Evolutionary conservation across 2,888 invertebrate species (phyloP).

Genomic region (Sisyra nigra): DNA sequence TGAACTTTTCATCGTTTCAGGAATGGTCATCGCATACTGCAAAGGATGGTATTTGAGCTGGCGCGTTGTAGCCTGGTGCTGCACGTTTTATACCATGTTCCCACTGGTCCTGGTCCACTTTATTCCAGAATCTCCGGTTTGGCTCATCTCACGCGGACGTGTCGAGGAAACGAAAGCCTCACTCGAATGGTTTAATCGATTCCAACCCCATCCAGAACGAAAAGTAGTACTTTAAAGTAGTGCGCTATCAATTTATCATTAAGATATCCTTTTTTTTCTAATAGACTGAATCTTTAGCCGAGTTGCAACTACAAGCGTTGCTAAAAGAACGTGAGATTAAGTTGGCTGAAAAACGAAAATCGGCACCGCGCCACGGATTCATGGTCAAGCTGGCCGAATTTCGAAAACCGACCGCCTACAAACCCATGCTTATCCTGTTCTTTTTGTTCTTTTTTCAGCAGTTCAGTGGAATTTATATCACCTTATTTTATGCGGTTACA

Average conservation of each 20-base stretch:
- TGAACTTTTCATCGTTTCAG: too few relatives aligned
- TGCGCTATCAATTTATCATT: too few relatives aligned
- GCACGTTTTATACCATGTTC: conserved; percentile 32
- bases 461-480: conserved; percentile 42
- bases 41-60: conserved; percentile 36
- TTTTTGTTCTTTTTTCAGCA: conserved; percentile 40
- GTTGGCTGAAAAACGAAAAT: conserved; percentile 24
- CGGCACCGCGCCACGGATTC: conserved; percentile 21
- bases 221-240: conserved; percentile 7
- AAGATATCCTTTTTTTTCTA: too few relatives aligned
- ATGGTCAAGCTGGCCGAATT: conserved; percentile 27
- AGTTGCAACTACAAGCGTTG: conserved; percentile 32
- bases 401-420: conserved; percentile 37
- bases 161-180: conserved; percentile 35
- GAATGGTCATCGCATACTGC: conserved; percentile 38
- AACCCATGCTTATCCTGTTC: conserved; percentile 35
- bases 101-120: conserved; percentile 32
- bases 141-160: conserved; percentile 37
- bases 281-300: conserved; percentile 29
- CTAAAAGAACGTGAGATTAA: conserved; percentile 35
- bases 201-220: conserved; percentile 22
- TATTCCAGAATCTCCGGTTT: conserved; percentile 40
- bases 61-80: conserved; percentile 37
- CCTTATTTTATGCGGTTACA: conserved; percentile 40
- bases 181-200: conserved; percentile 30